Base-by-base conservation (phyloP, 2,797 vertebrate species). In the Pseudopleuronectes americanus region DNA sequence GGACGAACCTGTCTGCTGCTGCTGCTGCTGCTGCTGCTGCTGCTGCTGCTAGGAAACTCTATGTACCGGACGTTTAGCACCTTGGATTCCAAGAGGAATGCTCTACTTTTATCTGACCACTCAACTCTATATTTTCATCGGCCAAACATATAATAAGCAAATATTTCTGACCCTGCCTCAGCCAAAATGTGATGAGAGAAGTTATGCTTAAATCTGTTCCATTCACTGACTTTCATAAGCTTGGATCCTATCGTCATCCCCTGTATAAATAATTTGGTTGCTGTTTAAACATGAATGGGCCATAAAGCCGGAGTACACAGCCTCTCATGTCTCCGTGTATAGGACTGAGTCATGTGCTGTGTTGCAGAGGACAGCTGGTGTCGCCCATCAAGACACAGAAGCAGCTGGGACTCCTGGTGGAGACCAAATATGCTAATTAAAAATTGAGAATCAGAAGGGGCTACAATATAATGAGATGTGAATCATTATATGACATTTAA, bases 381-480 rank as follows among this genome's bases (percentile, higher is more conserved):
- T 66, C n/a, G 12, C 57, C 68, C 66, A 84, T 86, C 64, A 80
- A 71, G 56, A 71, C 53, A 63, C 62, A 73, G 51, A 79, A 84
- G 64, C 87, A 89, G 86, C 88, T 87, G 80, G 65, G 60, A 71
- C 64, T 83, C 77, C 71, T 79, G 76, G 76, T 76, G 71, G 77
- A 60, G 31, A 84, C 73, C 61, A 80, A 84, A 86, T 55, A 79
- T 76, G 67, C 70, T 77, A 71, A 86, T 87, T 80, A 81, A 74
- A 81, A 75, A 71, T 63, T 31, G 41, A 77, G 67, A 28, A 74
- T 76, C 57, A 80, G 61, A 77, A 78, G 79, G 36, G 51, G 62
- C 57, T 72, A 68, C 67, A 57, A 49, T 76, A 74, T 71, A 84
- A 87, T 76, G 65, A 84, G 84, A 80, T 61, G 69, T 76, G 69